phyloP scores from a whole-genome alignment of 2,888 invertebrate species.

The Cosmia trapezina region DNA sequence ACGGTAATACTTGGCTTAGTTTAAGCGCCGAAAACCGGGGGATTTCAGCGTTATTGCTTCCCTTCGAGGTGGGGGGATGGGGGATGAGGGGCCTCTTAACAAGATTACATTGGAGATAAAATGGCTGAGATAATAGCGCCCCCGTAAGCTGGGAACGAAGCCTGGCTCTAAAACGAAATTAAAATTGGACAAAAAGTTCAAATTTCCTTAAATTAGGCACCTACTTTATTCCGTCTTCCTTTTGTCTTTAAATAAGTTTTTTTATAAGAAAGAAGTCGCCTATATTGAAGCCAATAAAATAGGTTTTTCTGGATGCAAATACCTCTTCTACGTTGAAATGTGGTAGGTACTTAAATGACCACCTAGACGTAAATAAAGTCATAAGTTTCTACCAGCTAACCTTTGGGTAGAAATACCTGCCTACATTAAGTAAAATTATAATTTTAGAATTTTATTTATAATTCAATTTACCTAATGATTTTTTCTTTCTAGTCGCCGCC shows the following conservation, averaged over 20 bases:
- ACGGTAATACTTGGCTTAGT: conserved; percentile 85
- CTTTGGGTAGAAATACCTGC: not conserved
- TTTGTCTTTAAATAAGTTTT: not conserved
- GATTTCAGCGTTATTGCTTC: conserved; percentile 88
- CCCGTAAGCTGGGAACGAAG: conserved; percentile 80
- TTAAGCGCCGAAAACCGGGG: conserved; percentile 86
- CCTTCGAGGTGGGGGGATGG: conserved; percentile 66
- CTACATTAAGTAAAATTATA: no score
- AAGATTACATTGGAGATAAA: conserved; percentile 90
- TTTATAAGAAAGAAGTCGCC: not conserved
- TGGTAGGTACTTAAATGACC: not conserved
- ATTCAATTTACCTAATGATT: not conserved
- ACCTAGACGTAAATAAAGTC: no score
- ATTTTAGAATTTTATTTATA: not conserved
- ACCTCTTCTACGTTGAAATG: not conserved
- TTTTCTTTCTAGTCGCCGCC: not conserved
- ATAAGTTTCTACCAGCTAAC: not conserved
- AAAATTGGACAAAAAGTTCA: conserved; percentile 78
- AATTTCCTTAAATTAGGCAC: conserved; percentile 34
- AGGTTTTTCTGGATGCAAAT: not conserved
- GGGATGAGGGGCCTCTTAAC: conserved; percentile 85
- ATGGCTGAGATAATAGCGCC: conserved; percentile 87
- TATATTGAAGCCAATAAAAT: not conserved
- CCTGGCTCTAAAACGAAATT: conserved; percentile 85
- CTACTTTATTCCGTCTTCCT: not conserved